Evolutionary conservation across 1,140 invertebrate genomes (phyloP).

Genomic region (Meteorus sp.): DNA sequence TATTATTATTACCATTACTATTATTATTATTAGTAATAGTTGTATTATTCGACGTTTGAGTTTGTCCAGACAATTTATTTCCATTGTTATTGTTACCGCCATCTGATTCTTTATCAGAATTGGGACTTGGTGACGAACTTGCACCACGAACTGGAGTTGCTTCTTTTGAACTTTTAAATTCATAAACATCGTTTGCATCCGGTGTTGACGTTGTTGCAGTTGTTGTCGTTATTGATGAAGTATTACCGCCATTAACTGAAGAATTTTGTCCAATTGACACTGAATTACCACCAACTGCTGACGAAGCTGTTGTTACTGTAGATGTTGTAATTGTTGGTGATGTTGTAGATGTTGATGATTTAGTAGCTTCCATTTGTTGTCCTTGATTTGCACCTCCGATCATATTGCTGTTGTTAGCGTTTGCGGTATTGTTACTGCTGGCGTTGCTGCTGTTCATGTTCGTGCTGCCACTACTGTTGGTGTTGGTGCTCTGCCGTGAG

Average conservation of each 20-base stretch:
- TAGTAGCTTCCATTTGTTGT: slow-evolving; percentile 28
- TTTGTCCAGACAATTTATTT: slow-evolving; percentile 34
- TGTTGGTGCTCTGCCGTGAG: slow-evolving; percentile 35
- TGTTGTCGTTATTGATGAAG: slow-evolving; percentile 17
- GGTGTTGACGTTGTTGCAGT: slow-evolving; percentile 25
- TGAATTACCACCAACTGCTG: slow-evolving; percentile 30
- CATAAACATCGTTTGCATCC: slow-evolving; percentile 61
- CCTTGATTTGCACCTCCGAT: neutral
- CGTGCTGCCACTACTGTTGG: too few species aligned
- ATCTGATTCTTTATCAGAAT: slow-evolving; percentile 46
- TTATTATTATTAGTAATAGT: neutral
- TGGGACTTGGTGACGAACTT: slow-evolving; percentile 55
- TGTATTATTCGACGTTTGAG: neutral
- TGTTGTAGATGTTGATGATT: slow-evolving; percentile 18
- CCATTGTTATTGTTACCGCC: too few species aligned
- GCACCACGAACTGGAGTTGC: slow-evolving; percentile 50
- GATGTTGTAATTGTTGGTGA: neutral
- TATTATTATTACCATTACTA: neutral
- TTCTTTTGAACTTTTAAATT: slow-evolving; percentile 66
- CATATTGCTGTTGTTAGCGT: too few species aligned
- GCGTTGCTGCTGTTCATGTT: too few species aligned
- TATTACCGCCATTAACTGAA: slow-evolving; percentile 34
- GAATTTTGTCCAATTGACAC: too few species aligned
- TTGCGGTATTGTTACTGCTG: too few species aligned
- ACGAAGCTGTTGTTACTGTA: slow-evolving; percentile 3